A percentile compares a stretch with the other conserved stretches of the same genome.
phyloP scores from a whole-genome alignment of 1,140 invertebrate species.

The Fopius arisanus region DNA sequence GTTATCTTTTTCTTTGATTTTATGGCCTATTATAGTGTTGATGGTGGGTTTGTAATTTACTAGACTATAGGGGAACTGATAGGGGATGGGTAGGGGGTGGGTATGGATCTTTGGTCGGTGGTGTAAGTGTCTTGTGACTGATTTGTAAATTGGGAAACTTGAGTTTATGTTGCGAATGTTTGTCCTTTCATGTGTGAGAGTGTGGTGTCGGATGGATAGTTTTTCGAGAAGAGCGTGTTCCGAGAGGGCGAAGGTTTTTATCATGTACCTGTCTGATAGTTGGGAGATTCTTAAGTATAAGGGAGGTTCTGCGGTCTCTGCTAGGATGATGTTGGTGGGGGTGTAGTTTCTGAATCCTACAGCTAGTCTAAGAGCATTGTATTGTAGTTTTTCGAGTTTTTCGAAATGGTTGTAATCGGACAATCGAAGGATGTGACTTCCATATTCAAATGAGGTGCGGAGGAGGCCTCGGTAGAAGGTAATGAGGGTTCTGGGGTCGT shows the following conservation, averaged over 20 bases:
- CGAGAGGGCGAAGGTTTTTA: neutral
- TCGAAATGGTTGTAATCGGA: neutral
- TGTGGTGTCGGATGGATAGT: neutral
- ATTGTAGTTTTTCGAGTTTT: neutral
- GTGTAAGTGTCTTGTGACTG: neutral
- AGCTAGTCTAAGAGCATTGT: neutral
- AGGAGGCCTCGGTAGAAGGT: neutral
- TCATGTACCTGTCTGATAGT: neutral
- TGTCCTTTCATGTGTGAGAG: neutral
- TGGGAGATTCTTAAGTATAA: neutral
- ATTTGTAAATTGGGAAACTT: neutral
- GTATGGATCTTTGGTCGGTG: neutral
- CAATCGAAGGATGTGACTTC: neutral
- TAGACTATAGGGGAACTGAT: neutral
- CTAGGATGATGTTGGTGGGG: conserved; percentile 11
- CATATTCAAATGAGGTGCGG: neutral
- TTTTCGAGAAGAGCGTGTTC: neutral
- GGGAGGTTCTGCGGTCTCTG: neutral
- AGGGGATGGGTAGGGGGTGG: neutral
- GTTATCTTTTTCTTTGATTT: neutral
- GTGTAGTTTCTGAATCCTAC: neutral
- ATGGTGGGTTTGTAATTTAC: neutral
- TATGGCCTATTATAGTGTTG: neutral
- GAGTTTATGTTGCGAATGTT: neutral
- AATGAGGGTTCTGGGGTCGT: neutral